phyloP scores from a whole-genome alignment of 1,140 invertebrate genomes.

The Polypedilum pembai region DNA sequence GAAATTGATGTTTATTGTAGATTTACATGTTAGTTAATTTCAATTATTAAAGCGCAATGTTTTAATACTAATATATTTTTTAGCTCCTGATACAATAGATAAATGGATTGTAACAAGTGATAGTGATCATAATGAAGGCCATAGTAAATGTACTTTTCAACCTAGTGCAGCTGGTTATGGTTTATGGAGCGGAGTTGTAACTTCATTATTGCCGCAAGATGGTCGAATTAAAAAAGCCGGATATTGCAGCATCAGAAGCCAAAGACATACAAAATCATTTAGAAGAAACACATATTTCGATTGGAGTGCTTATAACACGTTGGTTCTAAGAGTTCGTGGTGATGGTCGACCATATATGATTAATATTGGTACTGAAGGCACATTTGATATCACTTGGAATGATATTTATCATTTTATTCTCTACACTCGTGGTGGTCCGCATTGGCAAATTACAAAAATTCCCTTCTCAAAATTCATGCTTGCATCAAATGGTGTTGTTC shows the following conservation, averaged over 20 bases:
- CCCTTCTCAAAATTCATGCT: slow-evolving; percentile 93
- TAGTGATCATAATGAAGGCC: slow-evolving; percentile 71
- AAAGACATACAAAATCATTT: slow-evolving; percentile 71
- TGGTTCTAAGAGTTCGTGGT: slow-evolving; percentile 77
- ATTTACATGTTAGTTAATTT: slow-evolving; percentile 50
- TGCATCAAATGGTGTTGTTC: slow-evolving; percentile 72
- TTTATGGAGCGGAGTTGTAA: slow-evolving; percentile 67
- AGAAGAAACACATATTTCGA: slow-evolving; percentile 57
- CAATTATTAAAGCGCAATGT: not conserved
- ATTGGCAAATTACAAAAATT: slow-evolving; percentile 90
- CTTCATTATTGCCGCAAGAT: slow-evolving; percentile 66
- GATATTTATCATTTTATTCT: slow-evolving; percentile 76
- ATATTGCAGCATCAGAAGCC: slow-evolving; percentile 68
- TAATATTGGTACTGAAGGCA: slow-evolving; percentile 61
- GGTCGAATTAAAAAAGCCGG: slow-evolving; percentile 64
- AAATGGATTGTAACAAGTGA: slow-evolving; percentile 70
- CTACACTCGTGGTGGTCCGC: slow-evolving; percentile 89
- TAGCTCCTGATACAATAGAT: slow-evolving; percentile 49
- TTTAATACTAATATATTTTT: not conserved
- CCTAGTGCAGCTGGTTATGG: slow-evolving; percentile 60
- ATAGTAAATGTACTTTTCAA: slow-evolving; percentile 58
- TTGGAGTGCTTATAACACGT: slow-evolving; percentile 72
- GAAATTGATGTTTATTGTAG: slow-evolving; percentile 63
- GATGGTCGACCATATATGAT: slow-evolving; percentile 84
- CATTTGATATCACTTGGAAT: slow-evolving; percentile 74